phyloP scores from a whole-genome alignment of 2,888 invertebrate species.

The Lymantria monacha region DNA sequence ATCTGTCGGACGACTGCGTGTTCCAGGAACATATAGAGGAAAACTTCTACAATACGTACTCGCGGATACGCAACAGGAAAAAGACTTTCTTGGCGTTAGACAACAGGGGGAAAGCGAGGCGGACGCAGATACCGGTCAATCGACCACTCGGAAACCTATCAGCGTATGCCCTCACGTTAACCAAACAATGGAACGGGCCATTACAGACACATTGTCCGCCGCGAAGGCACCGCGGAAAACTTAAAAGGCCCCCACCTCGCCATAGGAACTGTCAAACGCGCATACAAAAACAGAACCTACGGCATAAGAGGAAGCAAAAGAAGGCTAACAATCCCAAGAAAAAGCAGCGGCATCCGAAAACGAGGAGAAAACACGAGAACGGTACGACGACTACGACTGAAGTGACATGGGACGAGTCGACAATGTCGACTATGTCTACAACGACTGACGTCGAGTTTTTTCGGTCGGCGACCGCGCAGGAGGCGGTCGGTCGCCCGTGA shows the following conservation, averaged over 20 bases:
- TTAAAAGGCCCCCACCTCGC: slow-evolving; percentile 68
- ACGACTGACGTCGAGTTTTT: slow-evolving; percentile 81
- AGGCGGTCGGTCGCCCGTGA: slow-evolving; percentile 79
- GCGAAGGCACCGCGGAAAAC: slow-evolving; percentile 68
- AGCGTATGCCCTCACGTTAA: slow-evolving; percentile 86
- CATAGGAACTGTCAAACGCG: slow-evolving; percentile 74
- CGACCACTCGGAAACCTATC: slow-evolving; percentile 88
- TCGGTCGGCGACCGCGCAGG: slow-evolving; percentile 81
- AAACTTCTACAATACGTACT: slow-evolving; percentile 93
- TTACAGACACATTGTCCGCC: slow-evolving; percentile 63
- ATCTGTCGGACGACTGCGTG: slow-evolving; percentile 91
- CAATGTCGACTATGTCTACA: slow-evolving; percentile 77
- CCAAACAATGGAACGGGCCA: slow-evolving; percentile 61
- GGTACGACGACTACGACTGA: slow-evolving; percentile 75
- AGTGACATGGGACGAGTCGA: slow-evolving; percentile 75
- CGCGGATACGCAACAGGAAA: slow-evolving; percentile 84
- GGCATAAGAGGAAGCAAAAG: slow-evolving; percentile 76
- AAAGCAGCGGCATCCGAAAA: slow-evolving; percentile 80
- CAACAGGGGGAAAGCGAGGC: slow-evolving; percentile 86
- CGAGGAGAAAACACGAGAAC: slow-evolving; percentile 76
- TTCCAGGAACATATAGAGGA: slow-evolving; percentile 93
- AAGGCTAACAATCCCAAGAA: slow-evolving; percentile 74
- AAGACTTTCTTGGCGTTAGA: slow-evolving; percentile 91
- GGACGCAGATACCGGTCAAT: slow-evolving; percentile 86
- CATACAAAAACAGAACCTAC: slow-evolving; percentile 69